These are phyloP conservation scores for Proteles cristata DNA, from an alignment of 2,113 vertebrate genomes.

Conservation along the genomic window DNA sequence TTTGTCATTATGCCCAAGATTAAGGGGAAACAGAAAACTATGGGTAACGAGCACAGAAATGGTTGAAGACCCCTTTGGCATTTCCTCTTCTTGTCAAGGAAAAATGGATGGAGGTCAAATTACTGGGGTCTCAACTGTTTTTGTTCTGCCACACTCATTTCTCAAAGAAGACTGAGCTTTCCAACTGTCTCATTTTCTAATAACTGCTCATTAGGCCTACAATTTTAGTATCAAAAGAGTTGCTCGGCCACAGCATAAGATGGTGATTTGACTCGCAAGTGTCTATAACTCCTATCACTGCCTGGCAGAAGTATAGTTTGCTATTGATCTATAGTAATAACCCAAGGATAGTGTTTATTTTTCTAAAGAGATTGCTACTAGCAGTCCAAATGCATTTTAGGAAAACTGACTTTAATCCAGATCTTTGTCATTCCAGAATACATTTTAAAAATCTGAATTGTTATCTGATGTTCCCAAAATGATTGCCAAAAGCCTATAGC, in stretches of 20 bases:
- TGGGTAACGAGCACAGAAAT: background rate
- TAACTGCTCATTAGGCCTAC: background rate
- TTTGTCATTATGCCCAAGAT: background rate
- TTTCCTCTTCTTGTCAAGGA: background rate
- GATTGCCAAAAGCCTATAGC: constrained; percentile 16
- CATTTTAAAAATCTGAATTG: background rate
- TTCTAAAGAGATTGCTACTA: background rate
- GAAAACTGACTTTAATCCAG: background rate
- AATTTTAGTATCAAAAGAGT: background rate
- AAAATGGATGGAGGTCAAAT: accelerated
- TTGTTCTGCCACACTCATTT: background rate
- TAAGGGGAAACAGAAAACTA: background rate
- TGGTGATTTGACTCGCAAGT: background rate
- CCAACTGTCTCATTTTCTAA: background rate
- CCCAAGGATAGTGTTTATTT: background rate
- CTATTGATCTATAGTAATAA: background rate
- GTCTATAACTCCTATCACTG: background rate
- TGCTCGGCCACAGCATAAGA: background rate
- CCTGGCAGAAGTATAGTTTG: background rate
- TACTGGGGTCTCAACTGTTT: background rate
- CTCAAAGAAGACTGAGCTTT: background rate
- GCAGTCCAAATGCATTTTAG: background rate
- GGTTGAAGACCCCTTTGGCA: background rate
- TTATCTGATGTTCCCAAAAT: constrained; percentile 45
- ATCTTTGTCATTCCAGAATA: background rate